Conservation (phyloP, 2,113 vertebrate genomes). For the Choloepus hoffmanni region DNA sequence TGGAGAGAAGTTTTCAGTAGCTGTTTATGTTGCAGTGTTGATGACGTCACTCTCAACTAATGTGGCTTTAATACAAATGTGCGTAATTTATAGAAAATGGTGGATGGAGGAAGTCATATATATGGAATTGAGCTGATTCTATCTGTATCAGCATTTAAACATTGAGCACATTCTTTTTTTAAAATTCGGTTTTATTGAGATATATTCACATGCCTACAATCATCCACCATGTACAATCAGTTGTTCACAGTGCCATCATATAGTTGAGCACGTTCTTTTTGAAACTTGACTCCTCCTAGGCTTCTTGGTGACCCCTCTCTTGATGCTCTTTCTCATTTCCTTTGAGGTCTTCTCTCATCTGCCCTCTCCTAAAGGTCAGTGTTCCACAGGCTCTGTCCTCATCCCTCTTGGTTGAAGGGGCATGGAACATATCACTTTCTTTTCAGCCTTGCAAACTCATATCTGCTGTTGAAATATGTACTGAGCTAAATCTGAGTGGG, state of each 20-base stretch:
- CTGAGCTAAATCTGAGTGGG: neutral
- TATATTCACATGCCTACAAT: too few relatives aligned
- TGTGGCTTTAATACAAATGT: neutral
- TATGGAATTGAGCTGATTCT: neutral
- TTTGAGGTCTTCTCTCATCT: neutral
- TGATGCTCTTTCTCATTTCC: neutral
- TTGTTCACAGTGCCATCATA: too few relatives aligned
- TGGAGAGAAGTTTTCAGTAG: too few relatives aligned
- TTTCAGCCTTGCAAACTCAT: neutral
- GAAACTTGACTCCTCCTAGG: neutral
- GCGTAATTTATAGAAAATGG: conserved; percentile 19
- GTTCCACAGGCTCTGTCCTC: neutral
- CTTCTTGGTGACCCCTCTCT: neutral
- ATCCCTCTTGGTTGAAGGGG: neutral
- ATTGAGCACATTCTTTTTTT: too few relatives aligned
- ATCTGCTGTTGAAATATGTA: neutral
- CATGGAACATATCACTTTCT: neutral
- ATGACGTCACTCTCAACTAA: neutral
- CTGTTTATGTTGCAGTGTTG: too few relatives aligned
- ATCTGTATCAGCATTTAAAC: neutral
- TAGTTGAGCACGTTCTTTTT: too few relatives aligned
- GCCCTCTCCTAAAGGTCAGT: neutral
- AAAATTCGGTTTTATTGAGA: too few relatives aligned
- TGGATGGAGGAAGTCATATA: neutral
- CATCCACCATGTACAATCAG: too few relatives aligned